These are phyloP conservation scores for Xylota sylvarum DNA, from an alignment of 2,888 invertebrate genomes.

Conservation along the genomic window DNA sequence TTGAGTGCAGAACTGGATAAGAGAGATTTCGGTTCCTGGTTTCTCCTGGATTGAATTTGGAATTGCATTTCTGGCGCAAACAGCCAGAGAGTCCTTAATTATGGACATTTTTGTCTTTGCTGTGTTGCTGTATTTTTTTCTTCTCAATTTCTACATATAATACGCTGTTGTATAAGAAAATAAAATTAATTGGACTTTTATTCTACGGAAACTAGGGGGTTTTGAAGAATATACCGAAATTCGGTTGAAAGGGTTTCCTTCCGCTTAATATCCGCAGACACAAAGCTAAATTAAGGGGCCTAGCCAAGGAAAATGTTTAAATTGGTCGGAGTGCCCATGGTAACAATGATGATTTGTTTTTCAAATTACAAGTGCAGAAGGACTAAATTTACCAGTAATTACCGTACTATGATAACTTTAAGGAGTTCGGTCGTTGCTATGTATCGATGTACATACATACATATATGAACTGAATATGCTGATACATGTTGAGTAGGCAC, in stretches of 20 bases:
- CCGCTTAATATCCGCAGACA: conserved; percentile 36
- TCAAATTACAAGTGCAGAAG: not conserved
- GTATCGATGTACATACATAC: too few relatives aligned
- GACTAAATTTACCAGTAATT: too few relatives aligned
- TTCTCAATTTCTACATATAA: not conserved
- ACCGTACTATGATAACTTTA: too few relatives aligned
- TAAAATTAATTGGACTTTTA: conserved; percentile 72
- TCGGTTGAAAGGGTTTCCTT: conserved; percentile 49
- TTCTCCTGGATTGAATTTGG: conserved; percentile 53
- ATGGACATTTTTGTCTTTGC: conserved; percentile 46
- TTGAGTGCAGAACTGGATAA: conserved; percentile 61
- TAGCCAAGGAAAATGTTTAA: not conserved
- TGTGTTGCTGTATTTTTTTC: conserved; percentile 43
- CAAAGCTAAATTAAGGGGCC: conserved; percentile 17
- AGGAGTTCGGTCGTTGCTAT: too few relatives aligned
- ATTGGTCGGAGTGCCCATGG: conserved; percentile 1
- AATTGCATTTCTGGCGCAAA: conserved; percentile 74
- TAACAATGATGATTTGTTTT: not conserved
- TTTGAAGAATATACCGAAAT: conserved; percentile 26
- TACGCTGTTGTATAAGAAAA: conserved; percentile 35
- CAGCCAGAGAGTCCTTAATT: conserved; percentile 62
- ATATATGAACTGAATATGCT: too few relatives aligned
- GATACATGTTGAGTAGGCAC: too few relatives aligned
- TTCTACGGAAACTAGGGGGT: conserved; percentile 11
- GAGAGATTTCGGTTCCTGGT: conserved; percentile 28